A percentile compares a stretch with the other conserved stretches of the same genome.
Evolutionary conservation across 2,113 vertebrate species (phyloP).

Genomic region (Syrmaticus mikado): DNA sequence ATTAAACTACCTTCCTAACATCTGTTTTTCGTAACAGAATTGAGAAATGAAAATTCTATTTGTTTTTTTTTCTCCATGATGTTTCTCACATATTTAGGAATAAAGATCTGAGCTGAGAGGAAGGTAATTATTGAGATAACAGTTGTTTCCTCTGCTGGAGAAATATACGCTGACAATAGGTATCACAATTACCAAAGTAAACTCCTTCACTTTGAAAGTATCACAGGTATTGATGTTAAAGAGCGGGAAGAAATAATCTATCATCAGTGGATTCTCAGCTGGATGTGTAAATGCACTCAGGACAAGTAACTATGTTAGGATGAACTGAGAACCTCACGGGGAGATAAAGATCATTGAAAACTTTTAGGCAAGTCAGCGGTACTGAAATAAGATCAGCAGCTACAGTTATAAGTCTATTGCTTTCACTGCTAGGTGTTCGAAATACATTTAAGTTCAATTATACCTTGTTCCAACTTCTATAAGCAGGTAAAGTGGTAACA

Average conservation of each 20-base stretch:
- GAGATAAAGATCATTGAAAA: background rate
- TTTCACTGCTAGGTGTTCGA: background rate
- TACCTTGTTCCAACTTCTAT: background rate
- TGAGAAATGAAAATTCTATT: background rate
- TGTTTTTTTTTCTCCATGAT: background rate
- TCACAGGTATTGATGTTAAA: background rate
- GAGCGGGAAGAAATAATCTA: background rate
- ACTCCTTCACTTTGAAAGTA: background rate
- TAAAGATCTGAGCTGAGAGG: background rate
- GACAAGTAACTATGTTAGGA: background rate
- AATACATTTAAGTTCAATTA: background rate
- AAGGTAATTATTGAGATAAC: background rate
- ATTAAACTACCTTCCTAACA: background rate
- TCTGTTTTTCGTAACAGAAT: background rate
- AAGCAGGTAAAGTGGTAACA: background rate
- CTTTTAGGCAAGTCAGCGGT: background rate
- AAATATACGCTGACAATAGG: background rate
- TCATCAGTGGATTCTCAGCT: background rate
- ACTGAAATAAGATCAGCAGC: background rate
- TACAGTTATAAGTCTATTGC: background rate
- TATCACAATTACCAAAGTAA: background rate
- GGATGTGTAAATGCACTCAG: background rate
- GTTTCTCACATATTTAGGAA: background rate
- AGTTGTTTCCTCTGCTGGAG: background rate
- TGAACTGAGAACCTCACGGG: background rate